These are phyloP conservation scores for Schlechtendalia chinensis DNA, from an alignment of 1,140 invertebrate genomes.

Conservation along the genomic window DNA sequence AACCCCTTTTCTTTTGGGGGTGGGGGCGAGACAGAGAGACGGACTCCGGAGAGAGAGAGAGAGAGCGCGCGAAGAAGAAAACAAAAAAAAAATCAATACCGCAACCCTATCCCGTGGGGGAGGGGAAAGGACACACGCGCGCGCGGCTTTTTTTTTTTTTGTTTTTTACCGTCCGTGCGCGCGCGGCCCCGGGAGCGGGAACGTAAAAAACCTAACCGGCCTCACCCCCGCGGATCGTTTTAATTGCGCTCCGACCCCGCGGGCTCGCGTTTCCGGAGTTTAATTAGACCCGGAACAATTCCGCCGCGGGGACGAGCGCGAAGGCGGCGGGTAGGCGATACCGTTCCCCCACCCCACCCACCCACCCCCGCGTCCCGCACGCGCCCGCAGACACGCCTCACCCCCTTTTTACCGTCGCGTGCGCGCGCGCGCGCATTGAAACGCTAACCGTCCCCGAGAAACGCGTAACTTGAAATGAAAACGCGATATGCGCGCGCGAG, in stretches of 20 bases:
- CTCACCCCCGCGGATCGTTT: constrained; percentile 17
- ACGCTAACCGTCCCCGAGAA: not conserved
- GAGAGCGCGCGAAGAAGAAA: not conserved
- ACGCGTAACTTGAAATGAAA: not conserved
- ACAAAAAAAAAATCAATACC: constrained; percentile 36
- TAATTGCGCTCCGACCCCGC: constrained; percentile 17
- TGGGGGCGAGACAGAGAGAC: constrained; percentile 19
- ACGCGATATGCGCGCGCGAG: not conserved
- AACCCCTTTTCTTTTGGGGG: constrained; percentile 19
- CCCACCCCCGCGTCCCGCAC: not conserved
- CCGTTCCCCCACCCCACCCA: not conserved
- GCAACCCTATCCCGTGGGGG: constrained; percentile 19
- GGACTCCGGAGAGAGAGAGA: too few species aligned
- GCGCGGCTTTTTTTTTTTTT: not conserved
- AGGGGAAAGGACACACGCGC: not conserved
- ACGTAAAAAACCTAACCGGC: not conserved
- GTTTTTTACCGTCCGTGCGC: not conserved
- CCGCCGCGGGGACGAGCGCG: not conserved
- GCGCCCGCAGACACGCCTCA: not conserved
- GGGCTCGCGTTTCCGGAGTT: constrained; percentile 19
- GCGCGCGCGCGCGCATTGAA: not conserved
- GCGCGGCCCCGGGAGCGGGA: not conserved
- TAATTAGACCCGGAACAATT: constrained; percentile 29
- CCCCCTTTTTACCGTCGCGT: not conserved
- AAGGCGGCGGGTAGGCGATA: constrained; percentile 24